Evolutionary conservation across 2,797 vertebrate species (phyloP).

Genomic region (Paguma larvata): DNA sequence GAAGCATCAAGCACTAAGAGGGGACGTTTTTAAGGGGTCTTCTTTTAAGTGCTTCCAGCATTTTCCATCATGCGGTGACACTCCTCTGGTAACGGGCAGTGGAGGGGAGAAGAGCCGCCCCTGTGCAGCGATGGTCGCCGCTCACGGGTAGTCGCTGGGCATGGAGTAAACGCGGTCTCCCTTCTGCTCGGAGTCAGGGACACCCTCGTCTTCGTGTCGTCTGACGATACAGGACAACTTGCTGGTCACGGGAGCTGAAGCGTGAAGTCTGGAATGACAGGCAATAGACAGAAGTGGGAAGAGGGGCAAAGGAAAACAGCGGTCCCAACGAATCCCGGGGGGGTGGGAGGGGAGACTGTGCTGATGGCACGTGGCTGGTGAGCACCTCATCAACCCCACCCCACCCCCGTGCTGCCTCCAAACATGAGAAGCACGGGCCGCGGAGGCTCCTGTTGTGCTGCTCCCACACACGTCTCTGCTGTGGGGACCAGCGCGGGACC

Average conservation of each 20-base stretch:
- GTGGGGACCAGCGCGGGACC: neutral
- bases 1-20: rapidly evolving
- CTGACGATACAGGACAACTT: rapidly evolving
- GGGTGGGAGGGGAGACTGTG: rapidly evolving
- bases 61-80: rapidly evolving
- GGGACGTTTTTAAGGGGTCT: too few relatives aligned
- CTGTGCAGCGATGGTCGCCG: rapidly evolving
- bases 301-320: neutral
- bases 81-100: neutral
- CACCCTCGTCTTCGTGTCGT: neutral
- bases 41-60: neutral
- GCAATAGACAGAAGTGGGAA: neutral
- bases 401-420: rapidly evolving
- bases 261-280: neutral
- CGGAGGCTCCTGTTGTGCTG: rapidly evolving
- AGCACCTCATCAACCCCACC: neutral
- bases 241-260: neutral
- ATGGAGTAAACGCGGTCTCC: rapidly evolving
- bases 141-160: too few relatives aligned
- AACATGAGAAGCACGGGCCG: rapidly evolving
- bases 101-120: too few relatives aligned
- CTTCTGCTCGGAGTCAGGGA: too few relatives aligned
- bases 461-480: neutral
- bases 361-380: rapidly evolving
- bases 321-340: neutral